phyloP scores from a whole-genome alignment of 1,140 invertebrate genomes.

The Drosophila mayri region DNA sequence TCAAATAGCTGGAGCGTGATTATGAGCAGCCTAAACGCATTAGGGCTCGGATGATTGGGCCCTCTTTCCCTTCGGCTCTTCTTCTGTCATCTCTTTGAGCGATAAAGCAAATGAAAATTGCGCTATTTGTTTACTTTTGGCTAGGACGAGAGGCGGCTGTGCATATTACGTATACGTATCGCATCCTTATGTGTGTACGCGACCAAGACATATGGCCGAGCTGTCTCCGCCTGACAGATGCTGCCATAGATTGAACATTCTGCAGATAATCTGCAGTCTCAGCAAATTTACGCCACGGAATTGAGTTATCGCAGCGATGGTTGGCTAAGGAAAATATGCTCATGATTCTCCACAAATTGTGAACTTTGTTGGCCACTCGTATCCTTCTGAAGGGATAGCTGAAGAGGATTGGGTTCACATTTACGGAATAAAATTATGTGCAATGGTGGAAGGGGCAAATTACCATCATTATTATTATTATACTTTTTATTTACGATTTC shows the following conservation, averaged over 20 bases:
- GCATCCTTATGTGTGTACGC: conserved; percentile 5
- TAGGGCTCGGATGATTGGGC: conserved; percentile 68
- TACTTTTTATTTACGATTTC: neutral
- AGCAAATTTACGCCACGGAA: conserved; percentile 53
- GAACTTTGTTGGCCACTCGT: conserved; percentile 17
- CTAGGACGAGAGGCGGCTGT: conserved; percentile 10
- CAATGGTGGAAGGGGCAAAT: neutral
- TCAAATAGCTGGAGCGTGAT: conserved; percentile 77
- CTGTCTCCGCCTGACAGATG: conserved; percentile 63
- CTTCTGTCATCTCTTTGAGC: conserved; percentile 9
- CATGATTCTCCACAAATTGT: conserved; percentile 17
- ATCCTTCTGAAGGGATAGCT: neutral
- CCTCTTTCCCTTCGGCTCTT: neutral
- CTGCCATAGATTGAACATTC: conserved; percentile 47
- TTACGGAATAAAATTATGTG: neutral
- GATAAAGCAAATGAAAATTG: conserved; percentile 76
- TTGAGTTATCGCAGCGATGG: conserved; percentile 40
- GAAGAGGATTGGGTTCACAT: neutral
- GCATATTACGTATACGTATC: conserved; percentile 5
- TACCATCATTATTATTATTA: neutral
- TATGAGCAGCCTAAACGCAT: conserved; percentile 81
- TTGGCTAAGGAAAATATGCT: conserved; percentile 10
- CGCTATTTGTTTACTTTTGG: conserved; percentile 67
- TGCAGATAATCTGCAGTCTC: conserved; percentile 66
- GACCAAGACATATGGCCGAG: conserved; percentile 65